Evolutionary conservation across 2,113 vertebrate genomes (phyloP).

Genomic region (Dasyornis broadbenti): DNA sequence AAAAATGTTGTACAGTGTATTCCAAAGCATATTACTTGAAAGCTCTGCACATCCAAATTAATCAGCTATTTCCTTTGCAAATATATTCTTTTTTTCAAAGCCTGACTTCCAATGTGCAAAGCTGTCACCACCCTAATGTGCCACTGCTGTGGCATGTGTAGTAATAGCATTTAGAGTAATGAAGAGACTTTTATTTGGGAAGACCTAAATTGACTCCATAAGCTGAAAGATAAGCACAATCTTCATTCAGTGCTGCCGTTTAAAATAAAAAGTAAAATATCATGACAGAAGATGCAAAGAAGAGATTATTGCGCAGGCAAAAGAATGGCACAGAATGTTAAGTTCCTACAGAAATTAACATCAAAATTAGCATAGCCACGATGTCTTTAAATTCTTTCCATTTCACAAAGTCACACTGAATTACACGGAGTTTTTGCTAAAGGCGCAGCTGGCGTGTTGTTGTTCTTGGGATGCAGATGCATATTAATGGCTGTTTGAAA

Average conservation of each 20-base stretch:
- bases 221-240: not conserved
- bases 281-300: not conserved
- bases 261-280: not conserved
- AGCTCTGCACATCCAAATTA: not conserved
- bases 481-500: not conserved
- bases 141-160: not conserved
- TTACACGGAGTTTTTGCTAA: not conserved
- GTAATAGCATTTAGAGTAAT: not conserved
- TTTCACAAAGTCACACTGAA: not conserved
- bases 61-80: slow-evolving; percentile 38
- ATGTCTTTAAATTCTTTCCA: slow-evolving; percentile 2
- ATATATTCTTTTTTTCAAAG: slow-evolving; percentile 2
- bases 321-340: slow-evolving; percentile 18
- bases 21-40: not conserved
- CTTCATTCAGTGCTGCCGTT: not conserved
- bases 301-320: not conserved
- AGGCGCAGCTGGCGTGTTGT: not conserved
- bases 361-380: not conserved
- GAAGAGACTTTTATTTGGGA: not conserved
- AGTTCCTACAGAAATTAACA: slow-evolving; percentile 39
- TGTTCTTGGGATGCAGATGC: slow-evolving; percentile 3
- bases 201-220: not conserved
- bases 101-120: not conserved
- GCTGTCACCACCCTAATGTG: not conserved
- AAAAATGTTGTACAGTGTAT: not conserved